Conservation (phyloP, 1,140 invertebrate species). For the Neoseiulus cucumeris region DNA sequence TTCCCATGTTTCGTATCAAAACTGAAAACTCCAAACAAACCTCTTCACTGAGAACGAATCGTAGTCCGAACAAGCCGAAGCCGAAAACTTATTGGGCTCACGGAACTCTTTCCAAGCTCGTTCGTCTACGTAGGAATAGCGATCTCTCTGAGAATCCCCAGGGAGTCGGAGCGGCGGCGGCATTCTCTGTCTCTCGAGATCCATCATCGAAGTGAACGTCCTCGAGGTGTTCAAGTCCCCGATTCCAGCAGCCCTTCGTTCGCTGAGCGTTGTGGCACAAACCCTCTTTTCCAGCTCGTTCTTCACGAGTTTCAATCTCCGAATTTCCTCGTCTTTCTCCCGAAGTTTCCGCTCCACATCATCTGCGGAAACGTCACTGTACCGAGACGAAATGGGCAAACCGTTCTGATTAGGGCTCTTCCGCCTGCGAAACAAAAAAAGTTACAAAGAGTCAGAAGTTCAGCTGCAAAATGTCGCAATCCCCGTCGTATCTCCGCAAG, state of each 20-base stretch:
- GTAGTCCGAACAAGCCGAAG: neutral
- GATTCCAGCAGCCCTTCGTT: neutral
- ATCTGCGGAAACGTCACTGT: neutral
- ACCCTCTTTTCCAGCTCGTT: neutral
- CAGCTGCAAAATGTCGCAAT: too few species aligned
- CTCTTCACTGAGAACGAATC: neutral
- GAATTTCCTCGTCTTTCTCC: conserved; percentile 5
- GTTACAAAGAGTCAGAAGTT: too few species aligned
- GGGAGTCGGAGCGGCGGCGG: neutral
- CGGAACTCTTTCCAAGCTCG: conserved; percentile 9
- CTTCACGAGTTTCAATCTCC: neutral
- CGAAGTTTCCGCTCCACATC: neutral
- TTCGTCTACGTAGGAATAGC: neutral
- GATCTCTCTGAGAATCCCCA: neutral
- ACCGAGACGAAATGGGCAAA: neutral
- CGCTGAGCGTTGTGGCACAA: neutral
- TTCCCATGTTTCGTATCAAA: too few species aligned
- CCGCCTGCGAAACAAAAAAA: neutral
- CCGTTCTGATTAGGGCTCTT: neutral
- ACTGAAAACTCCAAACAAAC: neutral
- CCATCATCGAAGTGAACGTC: too few species aligned
- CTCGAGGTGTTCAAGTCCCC: too few species aligned
- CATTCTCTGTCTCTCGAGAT: neutral
- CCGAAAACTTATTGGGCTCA: neutral
- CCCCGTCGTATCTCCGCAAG: too few species aligned